Evolutionary conservation across 2,797 vertebrate genomes (phyloP).

Genomic region (Chelon auratus): DNA sequence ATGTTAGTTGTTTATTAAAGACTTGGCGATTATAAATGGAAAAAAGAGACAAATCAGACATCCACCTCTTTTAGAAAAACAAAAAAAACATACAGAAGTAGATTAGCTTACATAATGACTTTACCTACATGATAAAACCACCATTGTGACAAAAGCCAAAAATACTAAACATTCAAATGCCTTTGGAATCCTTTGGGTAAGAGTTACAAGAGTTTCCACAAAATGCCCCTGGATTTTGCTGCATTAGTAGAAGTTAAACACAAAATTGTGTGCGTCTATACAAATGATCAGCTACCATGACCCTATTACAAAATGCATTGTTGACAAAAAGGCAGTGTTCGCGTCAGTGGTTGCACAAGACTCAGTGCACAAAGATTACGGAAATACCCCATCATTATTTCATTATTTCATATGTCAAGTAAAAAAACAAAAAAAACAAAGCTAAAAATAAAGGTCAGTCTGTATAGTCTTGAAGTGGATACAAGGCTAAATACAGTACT

Average conservation of each 20-base stretch:
- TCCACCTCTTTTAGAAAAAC: constrained; percentile 1
- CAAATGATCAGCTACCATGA: constrained; percentile 9
- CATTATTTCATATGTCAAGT: constrained; percentile 34
- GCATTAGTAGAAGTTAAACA: constrained; percentile 52
- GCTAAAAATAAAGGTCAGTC: constrained; percentile 2
- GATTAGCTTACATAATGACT: constrained; percentile 8
- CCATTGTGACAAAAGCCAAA: constrained; percentile 19
- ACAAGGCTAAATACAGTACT: constrained; percentile 41
- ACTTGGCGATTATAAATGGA: constrained; percentile 20
- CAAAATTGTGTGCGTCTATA: constrained; percentile 16
- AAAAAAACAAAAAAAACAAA: constrained; percentile 25
- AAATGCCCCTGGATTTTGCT: constrained; percentile 13
- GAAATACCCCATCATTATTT: constrained; percentile 11
- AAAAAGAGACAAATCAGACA: constrained; percentile 32
- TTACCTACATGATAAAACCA: constrained; percentile 4
- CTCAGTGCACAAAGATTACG: neutral
- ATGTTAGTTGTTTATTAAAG: constrained; percentile 64
- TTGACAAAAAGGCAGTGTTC: constrained; percentile 39
- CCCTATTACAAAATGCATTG: constrained; percentile 7
- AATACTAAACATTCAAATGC: constrained; percentile 59
- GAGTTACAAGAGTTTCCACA: constrained; percentile 32
- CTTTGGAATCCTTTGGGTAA: constrained; percentile 46
- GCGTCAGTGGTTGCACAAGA: neutral
- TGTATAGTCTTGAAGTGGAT: constrained; percentile 12
- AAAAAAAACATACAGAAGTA: constrained; percentile 40